Conservation (phyloP, 2,113 vertebrate genomes). For the Aptenodytes patagonicus region DNA sequence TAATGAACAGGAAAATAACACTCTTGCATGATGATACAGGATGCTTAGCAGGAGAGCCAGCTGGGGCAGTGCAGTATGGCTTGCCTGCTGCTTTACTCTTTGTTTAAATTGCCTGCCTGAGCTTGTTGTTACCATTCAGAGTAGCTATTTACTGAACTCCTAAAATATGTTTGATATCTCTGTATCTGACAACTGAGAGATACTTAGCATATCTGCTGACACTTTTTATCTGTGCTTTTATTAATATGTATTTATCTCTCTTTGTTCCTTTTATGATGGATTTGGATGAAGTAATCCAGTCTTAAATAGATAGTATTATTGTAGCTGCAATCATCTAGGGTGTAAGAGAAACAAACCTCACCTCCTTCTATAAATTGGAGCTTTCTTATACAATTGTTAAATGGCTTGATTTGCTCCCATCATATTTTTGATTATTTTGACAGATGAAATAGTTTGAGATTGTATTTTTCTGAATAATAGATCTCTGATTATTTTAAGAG, state of each 20-base stretch:
- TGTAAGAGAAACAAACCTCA: not conserved
- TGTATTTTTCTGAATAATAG: conserved; percentile 21
- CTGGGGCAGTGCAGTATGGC: not conserved
- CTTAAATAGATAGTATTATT: not conserved
- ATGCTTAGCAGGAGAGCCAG: not conserved
- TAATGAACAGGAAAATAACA: not conserved
- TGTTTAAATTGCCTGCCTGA: not conserved
- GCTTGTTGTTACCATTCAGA: not conserved
- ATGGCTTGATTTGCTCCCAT: not conserved
- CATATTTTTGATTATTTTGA: not conserved
- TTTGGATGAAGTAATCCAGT: not conserved
- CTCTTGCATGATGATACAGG: not conserved
- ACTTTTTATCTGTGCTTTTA: not conserved
- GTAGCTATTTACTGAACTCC: not conserved
- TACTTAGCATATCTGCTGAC: not conserved
- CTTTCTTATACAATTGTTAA: not conserved
- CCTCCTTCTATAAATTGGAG: not conserved
- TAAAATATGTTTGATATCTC: not conserved
- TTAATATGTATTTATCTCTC: not conserved
- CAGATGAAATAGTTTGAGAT: conserved; percentile 10
- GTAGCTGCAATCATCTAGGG: not conserved
- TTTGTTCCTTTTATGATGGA: not conserved
- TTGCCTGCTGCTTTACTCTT: not conserved
- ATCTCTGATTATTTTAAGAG: conserved; percentile 30
- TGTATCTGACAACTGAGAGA: not conserved